Percentiles rank a stretch among this genome's conserved stretches.
These are phyloP conservation scores for Drosophila subsilvestris DNA, from an alignment of 2,888 invertebrate genomes.

Conservation along the genomic window DNA sequence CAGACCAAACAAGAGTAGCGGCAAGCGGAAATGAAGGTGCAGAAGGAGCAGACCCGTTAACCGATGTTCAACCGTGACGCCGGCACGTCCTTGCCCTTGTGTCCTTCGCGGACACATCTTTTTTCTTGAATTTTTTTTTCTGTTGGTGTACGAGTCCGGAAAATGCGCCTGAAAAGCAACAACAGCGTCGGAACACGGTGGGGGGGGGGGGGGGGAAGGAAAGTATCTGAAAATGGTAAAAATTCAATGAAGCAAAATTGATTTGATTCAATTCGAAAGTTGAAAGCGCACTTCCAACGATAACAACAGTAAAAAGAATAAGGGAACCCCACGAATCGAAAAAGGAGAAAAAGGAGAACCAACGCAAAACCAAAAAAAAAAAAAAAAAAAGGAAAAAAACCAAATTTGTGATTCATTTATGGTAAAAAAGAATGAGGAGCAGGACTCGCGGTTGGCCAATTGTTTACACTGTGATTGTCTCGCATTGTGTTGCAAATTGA, in stretches of 20 bases:
- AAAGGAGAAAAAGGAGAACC: neutral
- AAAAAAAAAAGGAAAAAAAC: neutral
- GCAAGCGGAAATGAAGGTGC: conserved; percentile 4
- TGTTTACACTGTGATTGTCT: conserved; percentile 25
- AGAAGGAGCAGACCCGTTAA: neutral
- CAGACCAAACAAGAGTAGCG: neutral
- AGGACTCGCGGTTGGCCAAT: conserved; percentile 9
- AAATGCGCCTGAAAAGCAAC: conserved; percentile 47
- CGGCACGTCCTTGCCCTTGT: conserved; percentile 36
- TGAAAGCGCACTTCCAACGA: conserved; percentile 32
- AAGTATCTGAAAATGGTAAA: conserved; percentile 62
- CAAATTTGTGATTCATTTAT: conserved; percentile 23
- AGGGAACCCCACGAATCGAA: no score
- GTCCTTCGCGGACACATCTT: conserved; percentile 1
- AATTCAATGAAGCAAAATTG: conserved; percentile 75
- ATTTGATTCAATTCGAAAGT: conserved; percentile 75
- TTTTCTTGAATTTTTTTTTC: neutral
- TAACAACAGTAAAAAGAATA: conserved; percentile 12
- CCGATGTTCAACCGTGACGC: conserved; percentile 30
- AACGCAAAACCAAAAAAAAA: neutral
- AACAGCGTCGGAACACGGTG: neutral
- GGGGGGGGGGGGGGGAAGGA: neutral
- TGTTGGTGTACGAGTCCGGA: conserved; percentile 30
- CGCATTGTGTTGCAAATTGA: conserved; percentile 30
- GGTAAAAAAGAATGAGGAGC: conserved; percentile 4